Base-by-base conservation (phyloP, 2,797 vertebrate genomes). In the Sandelia bainsii region DNA sequence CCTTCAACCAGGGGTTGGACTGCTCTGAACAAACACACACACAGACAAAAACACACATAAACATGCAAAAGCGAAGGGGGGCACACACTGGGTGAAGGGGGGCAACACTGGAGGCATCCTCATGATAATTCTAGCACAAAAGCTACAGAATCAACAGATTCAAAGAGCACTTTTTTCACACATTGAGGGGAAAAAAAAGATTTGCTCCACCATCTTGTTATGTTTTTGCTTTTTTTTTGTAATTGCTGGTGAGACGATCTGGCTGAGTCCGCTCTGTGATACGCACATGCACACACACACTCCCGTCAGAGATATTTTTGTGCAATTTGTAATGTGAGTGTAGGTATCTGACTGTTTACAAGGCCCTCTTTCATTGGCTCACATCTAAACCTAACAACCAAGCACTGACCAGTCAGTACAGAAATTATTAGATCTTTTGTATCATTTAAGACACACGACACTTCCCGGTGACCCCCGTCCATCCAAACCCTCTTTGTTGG, bases 1-100 rank as follows among this genome's bases (percentile, higher is more conserved):
- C 88, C 93, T 95, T 96, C 95, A 97, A 96, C 96, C 95, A 96
- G 96, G 94, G 95, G 95, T 93, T 94, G 95, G 94, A 93, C 93
- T 95, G 95, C 92, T 93, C 93, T 93, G 81, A 69, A 87, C 62
- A 80, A 60, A 80, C 71, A 84, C 71, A 71, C 59, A 62, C 72
- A 77, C 68, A 79, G 49, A 78, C 71, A 52, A 42, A 60, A 53
- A 65, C 52, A 46, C 54, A 42, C 53, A 39, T 39, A 16, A 44
- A 44, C 42, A 44, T 19, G 42, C 20, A 5, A 79, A 74, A 67
- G 63, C 69, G 58, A 82, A 76, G 73, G 72, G 81, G 50, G 72
- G 67, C 52, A 85, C 77, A 83, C 75, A 71, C 72, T 83, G 82
- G 82, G 45, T 75, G 73, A 71, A 71, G 40, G 64, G 75, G 80